Evolutionary conservation across 2,113 vertebrate genomes (phyloP).

Genomic region (Nothobranchius kuhntae): DNA sequence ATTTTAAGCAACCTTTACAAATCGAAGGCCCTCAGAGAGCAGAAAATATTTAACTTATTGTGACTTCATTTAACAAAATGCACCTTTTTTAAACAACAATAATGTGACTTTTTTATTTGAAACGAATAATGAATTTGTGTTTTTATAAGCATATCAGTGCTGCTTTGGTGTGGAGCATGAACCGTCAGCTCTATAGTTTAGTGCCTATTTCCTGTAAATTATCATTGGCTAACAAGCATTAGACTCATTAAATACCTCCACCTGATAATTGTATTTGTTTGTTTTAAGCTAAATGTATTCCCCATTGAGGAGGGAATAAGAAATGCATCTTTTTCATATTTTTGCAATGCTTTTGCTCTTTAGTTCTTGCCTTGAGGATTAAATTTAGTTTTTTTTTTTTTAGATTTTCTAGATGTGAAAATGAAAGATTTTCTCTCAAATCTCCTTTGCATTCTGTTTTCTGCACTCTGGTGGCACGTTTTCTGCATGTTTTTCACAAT

Average conservation of each 20-base stretch:
- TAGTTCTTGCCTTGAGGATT: neutral
- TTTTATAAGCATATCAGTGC: neutral
- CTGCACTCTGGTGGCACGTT: neutral
- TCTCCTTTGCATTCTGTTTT: neutral
- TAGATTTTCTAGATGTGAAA: neutral
- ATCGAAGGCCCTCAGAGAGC: neutral
- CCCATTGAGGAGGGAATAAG: neutral
- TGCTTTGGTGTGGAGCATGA: neutral
- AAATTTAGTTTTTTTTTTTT: neutral
- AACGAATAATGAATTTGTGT: neutral
- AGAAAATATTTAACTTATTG: neutral
- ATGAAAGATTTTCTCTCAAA: neutral
- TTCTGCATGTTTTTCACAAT: slow-evolving; percentile 32
- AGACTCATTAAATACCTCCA: neutral
- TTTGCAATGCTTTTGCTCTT: neutral
- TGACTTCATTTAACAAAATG: neutral
- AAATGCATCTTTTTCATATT: neutral
- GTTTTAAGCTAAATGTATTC: neutral
- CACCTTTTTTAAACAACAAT: neutral
- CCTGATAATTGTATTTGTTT: neutral
- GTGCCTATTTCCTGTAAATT: neutral
- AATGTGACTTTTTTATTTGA: neutral
- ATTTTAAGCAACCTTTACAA: neutral
- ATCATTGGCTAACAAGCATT: neutral
- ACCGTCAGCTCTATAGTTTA: neutral